Percentiles rank a stretch among this genome's conserved stretches.
These are phyloP conservation scores for Hipposideros larvatus DNA, from an alignment of 2,797 vertebrate genomes.

Conservation along the genomic window DNA sequence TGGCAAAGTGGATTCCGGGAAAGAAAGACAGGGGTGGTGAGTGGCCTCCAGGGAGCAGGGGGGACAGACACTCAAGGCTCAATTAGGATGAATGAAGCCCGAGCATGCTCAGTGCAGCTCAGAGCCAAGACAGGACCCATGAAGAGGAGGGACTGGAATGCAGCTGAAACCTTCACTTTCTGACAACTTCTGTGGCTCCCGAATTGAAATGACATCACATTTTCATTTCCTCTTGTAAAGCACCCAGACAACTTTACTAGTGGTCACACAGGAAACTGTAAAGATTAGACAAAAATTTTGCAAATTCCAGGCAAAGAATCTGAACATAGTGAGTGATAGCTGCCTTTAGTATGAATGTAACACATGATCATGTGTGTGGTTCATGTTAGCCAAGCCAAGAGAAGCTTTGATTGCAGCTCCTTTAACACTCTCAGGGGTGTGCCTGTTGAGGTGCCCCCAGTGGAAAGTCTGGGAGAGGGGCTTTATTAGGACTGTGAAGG, in stretches of 20 bases:
- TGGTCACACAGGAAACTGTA: background rate
- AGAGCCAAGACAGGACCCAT: background rate
- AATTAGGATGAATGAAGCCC: background rate
- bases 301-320: background rate
- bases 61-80: background rate
- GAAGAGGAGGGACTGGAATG: background rate
- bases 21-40: no score
- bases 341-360: background rate
- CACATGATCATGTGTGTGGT: background rate
- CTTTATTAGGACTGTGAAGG: background rate
- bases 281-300: background rate
- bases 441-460: accelerated
- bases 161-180: background rate
- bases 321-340: background rate
- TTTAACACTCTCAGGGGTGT: background rate
- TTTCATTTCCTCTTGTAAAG: background rate
- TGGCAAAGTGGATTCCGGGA: no score
- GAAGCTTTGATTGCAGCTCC: background rate
- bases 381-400: background rate
- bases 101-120: background rate
- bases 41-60: no score
- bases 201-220: background rate
- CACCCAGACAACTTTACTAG: background rate
- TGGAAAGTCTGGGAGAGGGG: background rate
- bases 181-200: background rate